Evolutionary conservation across 2,888 invertebrate species (phyloP).

Genomic region (Athripsodes cinereus): DNA sequence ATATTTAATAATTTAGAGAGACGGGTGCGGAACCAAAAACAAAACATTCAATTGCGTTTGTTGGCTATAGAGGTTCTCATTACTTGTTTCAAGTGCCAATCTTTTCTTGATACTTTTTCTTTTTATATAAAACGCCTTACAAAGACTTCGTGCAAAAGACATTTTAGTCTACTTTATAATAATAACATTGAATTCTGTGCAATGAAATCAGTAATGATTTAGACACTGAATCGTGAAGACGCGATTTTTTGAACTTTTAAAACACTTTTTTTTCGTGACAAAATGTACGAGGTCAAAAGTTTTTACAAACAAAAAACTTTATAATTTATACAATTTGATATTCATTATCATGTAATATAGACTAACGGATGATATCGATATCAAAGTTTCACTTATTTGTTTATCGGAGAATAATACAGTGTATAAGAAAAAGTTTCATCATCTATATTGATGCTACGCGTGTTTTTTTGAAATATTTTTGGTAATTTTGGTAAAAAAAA

Average conservation of each 20-base stretch:
- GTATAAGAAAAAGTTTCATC: no score
- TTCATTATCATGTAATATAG: no score
- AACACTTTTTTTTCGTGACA: neutral
- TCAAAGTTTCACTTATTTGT: no score
- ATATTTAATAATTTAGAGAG: no score
- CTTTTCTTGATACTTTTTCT: neutral
- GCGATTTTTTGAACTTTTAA: conserved; percentile 6
- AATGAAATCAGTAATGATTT: conserved; percentile 24
- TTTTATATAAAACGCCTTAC: neutral
- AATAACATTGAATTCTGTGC: conserved; percentile 24
- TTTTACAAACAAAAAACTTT: no score
- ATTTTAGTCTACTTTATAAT: conserved; percentile 21
- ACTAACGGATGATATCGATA: no score
- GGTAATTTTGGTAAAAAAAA: no score
- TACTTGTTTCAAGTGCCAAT: conserved; percentile 6
- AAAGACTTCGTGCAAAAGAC: conserved; percentile 9
- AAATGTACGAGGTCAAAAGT: no score
- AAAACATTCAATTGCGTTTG: neutral
- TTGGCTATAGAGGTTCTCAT: neutral
- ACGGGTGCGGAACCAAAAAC: neutral
- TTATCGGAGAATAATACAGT: no score
- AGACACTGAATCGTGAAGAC: conserved; percentile 17
- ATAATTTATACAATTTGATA: no score
- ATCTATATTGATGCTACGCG: no score
- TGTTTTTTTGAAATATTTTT: no score